A percentile compares a stretch with the other conserved stretches of the same genome.
Conservation (phyloP, 1,140 invertebrate species). For the Anagrus nilaparvatae region DNA sequence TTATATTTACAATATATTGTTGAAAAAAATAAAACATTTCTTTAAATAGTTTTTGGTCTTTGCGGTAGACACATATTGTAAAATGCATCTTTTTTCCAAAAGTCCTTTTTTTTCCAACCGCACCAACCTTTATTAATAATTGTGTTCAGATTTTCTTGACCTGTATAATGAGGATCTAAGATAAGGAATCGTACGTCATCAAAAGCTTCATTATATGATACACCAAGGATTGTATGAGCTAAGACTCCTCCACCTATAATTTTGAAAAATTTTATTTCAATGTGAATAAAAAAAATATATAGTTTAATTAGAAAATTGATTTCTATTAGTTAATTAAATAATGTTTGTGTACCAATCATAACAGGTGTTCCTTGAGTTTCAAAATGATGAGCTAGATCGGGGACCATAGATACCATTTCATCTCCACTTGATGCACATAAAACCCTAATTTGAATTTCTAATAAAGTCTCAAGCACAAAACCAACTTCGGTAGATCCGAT, state of each 20-base stretch:
- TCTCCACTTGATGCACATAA: conserved; percentile 73
- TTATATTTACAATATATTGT: too few relatives aligned
- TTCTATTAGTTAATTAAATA: conserved; percentile 3
- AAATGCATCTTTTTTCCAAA: conserved; percentile 87
- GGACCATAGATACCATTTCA: conserved; percentile 69
- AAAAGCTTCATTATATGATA: conserved; percentile 72
- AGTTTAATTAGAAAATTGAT: neutral
- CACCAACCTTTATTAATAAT: conserved; percentile 83
- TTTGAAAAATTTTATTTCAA: conserved; percentile 2
- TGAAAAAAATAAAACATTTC: too few relatives aligned
- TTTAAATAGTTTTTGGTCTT: conserved; percentile 48
- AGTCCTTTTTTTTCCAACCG: conserved; percentile 82
- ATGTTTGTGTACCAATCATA: conserved; percentile 77
- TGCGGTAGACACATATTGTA: conserved; percentile 93
- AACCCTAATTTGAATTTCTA: conserved; percentile 72
- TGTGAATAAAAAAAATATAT: neutral
- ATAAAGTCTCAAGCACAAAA: conserved; percentile 78
- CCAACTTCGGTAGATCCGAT: conserved; percentile 97
- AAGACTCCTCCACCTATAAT: conserved; percentile 83
- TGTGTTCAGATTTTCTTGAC: conserved; percentile 58
- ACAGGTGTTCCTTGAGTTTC: conserved; percentile 87
- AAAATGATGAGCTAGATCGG: conserved; percentile 84
- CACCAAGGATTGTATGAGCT: conserved; percentile 95
- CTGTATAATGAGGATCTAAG: conserved; percentile 96
- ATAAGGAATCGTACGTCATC: conserved; percentile 82